phyloP scores from a whole-genome alignment of 2,888 invertebrate species.

The Epinotia demarniana region DNA sequence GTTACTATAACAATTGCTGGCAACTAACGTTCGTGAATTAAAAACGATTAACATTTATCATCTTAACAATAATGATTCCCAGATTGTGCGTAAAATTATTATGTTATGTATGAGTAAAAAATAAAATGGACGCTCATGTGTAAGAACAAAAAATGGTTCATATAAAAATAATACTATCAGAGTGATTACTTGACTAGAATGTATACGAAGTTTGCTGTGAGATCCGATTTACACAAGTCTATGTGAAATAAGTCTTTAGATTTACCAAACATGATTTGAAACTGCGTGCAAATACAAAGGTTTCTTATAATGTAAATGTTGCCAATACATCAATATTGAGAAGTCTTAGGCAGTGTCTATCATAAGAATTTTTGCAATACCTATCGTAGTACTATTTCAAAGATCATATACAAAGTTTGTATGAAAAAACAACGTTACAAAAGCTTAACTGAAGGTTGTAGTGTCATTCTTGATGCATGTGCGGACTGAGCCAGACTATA shows the following conservation, averaged over 20 bases:
- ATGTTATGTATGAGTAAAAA: slow-evolving; percentile 11
- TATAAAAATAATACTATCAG: slow-evolving; percentile 43
- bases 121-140: slow-evolving; percentile 25
- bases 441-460: slow-evolving; percentile 2
- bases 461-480: background rate
- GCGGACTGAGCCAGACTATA: background rate
- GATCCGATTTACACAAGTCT: slow-evolving; percentile 22
- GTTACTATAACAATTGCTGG: background rate
- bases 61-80: background rate
- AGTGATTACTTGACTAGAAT: slow-evolving; percentile 40
- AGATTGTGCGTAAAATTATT: slow-evolving; percentile 22
- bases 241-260: slow-evolving; percentile 1
- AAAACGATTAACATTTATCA: slow-evolving; percentile 5
- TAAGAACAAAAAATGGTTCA: slow-evolving; percentile 28
- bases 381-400: slow-evolving; percentile 8
- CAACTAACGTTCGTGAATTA: background rate
- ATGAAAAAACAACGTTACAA: slow-evolving; percentile 4
- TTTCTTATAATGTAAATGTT: background rate
- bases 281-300: slow-evolving; percentile 7
- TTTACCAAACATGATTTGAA: background rate
- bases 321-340: slow-evolving; percentile 4
- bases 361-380: slow-evolving; percentile 28
- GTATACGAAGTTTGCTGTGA: slow-evolving; percentile 31
- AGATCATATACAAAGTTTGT: slow-evolving; percentile 18
- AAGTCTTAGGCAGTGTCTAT: slow-evolving; percentile 26